These are phyloP conservation scores for Drosophila novamexicana DNA, from an alignment of 1,140 invertebrate genomes.

Conservation along the genomic window DNA sequence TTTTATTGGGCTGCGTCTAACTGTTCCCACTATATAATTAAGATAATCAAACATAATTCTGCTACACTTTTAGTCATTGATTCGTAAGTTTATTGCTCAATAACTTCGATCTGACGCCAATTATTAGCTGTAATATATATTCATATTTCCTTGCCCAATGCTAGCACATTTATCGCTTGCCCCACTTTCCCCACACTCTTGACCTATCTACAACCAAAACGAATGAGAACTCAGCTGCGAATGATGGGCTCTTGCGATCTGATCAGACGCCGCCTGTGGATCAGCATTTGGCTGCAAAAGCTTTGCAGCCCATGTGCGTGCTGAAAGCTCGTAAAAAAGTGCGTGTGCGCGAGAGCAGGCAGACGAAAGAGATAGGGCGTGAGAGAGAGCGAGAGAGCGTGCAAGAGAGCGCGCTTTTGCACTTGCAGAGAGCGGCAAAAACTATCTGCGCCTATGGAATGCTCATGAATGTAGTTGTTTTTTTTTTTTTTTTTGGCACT, in stretches of 20 bases:
- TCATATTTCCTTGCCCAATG: not conserved
- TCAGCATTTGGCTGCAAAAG: constrained; percentile 21
- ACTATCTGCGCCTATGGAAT: constrained; percentile 31
- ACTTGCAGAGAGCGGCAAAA: constrained; percentile 6
- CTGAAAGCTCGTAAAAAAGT: constrained; percentile 23
- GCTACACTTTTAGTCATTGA: too few relatives aligned
- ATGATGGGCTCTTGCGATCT: constrained; percentile 6
- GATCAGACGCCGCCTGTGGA: not conserved
- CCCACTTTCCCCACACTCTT: not conserved
- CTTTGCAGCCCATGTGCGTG: constrained; percentile 1
- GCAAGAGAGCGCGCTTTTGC: not conserved
- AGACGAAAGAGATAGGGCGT: not conserved
- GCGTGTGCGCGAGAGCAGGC: constrained; percentile 14
- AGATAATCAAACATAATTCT: too few relatives aligned
- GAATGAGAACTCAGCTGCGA: constrained; percentile 6
- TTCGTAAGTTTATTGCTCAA: too few relatives aligned
- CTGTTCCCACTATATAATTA: too few relatives aligned
- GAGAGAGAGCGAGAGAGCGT: not conserved
- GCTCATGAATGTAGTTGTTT: constrained; percentile 1
- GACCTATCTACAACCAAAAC: constrained; percentile 10
- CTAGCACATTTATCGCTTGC: not conserved
- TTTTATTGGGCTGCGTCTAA: too few relatives aligned
- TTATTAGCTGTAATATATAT: not conserved
- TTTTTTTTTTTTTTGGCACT: constrained; percentile 10
- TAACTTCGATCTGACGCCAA: too few relatives aligned